Base-by-base conservation (phyloP, 2,888 invertebrate genomes). In the Phrixothrix hirtus region DNA sequence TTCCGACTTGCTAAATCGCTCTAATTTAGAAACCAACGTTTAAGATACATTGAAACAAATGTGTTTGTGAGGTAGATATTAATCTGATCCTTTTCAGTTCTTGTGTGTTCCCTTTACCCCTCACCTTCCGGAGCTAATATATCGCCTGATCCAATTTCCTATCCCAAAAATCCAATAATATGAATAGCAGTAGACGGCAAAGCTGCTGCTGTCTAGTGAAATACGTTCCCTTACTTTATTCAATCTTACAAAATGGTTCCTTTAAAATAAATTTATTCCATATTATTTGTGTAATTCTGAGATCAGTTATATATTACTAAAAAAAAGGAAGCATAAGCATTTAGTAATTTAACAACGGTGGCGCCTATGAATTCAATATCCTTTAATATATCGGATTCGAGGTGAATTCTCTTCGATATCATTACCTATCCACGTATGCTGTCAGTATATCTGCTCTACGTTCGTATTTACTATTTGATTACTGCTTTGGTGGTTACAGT, bases 41-140 rank as follows among this genome's bases (percentile, higher is more conserved):
- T 21, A 43, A 38, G 47, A 53, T 44, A 47, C 44, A 67, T 65
- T 65, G 68, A 67, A 67, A 67, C 67, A 69, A 69, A 69, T 67
- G 63, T 69, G 67, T 68, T 68, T 68, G 64, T 64, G 56, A 59
- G 64, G 56, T 64, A 66, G 66, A 69, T 68, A 66, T 66, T 67
- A 67, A 68, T 69, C 66, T 61, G 61, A 69, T 69, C 65, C 55
- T 54, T 58, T 53, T 55, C 47, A 38, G 39, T 51, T 39, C 41
- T 53, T 39, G 35, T 44, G 29, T 45, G 39, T 41, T 46, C 51
- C 52, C 47, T 49, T 56, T 45, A 14, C 51, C 46, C 35, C 49
- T 36, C 55, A 32, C 48, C 42, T 42, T 42, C 50, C 52, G 42
- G 52, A 49, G 56, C 54, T 58, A 57, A 58, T 54, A 57, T 55